Percentiles rank a stretch among this genome's conserved stretches.
These are phyloP conservation scores for Dasyprocta punctata DNA, from an alignment of 2,113 vertebrate species.

Conservation along the genomic window DNA sequence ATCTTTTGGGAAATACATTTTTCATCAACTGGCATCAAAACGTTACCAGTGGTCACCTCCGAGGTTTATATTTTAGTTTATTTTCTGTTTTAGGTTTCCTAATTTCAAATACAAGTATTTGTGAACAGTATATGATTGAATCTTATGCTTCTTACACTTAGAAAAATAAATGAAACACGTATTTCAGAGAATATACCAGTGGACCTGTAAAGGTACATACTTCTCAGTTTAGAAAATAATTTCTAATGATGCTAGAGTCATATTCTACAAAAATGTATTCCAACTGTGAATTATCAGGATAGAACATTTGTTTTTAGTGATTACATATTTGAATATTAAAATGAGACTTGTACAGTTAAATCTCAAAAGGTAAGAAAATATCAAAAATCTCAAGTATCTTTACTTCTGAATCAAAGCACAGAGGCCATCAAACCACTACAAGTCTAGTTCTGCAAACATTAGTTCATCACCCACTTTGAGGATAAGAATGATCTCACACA, in stretches of 20 bases:
- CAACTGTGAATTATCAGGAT: neutral
- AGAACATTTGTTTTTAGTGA: neutral
- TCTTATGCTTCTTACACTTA: neutral
- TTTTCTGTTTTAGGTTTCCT: neutral
- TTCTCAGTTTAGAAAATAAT: neutral
- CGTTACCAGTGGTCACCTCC: neutral
- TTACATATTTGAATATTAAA: neutral
- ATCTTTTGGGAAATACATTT: neutral
- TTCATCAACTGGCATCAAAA: neutral
- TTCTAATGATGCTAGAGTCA: neutral
- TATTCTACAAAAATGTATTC: neutral
- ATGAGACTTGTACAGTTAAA: neutral
- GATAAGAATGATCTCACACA: neutral
- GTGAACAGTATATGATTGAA: neutral
- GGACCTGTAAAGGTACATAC: neutral
- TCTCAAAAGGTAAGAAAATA: neutral
- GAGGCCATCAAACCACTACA: neutral
- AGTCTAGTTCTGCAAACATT: neutral
- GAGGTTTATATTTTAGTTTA: neutral
- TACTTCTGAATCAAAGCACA: neutral
- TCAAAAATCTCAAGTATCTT: neutral
- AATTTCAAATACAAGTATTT: neutral
- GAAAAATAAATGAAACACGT: neutral
- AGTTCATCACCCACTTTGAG: neutral
- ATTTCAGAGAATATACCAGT: neutral